Conservation (phyloP, 2,888 invertebrate species). For the Girardia tigrina region DNA sequence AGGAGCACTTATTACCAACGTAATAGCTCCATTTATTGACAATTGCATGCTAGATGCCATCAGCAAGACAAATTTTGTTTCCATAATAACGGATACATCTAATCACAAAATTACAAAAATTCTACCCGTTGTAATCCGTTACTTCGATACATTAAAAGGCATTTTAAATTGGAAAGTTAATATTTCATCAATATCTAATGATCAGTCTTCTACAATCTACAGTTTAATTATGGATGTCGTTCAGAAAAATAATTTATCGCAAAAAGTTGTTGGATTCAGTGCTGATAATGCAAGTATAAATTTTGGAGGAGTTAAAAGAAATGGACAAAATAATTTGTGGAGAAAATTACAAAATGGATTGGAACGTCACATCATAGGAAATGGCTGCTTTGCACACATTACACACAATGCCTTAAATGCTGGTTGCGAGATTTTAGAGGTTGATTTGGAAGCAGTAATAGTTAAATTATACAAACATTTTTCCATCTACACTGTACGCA, state of each 20-base stretch:
- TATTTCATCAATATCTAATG: not conserved
- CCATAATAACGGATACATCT: not conserved
- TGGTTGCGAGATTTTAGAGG: not conserved
- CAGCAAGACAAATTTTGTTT: not conserved
- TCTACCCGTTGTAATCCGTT: not conserved
- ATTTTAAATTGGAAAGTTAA: not conserved
- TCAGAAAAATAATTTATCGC: not conserved
- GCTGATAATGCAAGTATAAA: not conserved
- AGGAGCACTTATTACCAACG: not conserved
- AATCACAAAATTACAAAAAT: not conserved
- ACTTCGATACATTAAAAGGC: not conserved
- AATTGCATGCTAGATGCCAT: not conserved
- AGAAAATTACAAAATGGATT: not conserved
- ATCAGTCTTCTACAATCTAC: no score
- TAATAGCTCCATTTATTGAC: not conserved
- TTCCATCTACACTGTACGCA: not conserved
- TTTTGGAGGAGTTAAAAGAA: not conserved
- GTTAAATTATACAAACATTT: not conserved
- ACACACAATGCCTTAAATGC: not conserved
- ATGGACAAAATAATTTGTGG: not conserved
- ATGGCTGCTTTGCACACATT: not conserved
- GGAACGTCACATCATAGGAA: not conserved
- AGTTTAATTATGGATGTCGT: not conserved
- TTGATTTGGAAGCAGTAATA: not conserved
- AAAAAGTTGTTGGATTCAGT: not conserved